These are phyloP conservation scores for Thalassaphorura encarpata DNA, from an alignment of 1,140 invertebrate species.

Conservation along the genomic window DNA sequence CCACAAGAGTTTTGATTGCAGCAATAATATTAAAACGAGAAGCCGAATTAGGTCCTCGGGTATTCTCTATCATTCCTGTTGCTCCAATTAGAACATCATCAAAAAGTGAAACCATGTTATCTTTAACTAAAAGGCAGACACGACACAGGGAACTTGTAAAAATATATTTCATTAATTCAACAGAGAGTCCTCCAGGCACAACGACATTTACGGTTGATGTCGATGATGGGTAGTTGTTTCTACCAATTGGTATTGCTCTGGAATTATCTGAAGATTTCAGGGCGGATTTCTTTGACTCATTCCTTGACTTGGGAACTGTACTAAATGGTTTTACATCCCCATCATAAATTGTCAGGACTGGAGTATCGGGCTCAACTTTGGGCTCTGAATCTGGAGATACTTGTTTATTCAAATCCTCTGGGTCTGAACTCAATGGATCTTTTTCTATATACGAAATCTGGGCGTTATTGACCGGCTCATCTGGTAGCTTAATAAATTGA, in stretches of 20 bases:
- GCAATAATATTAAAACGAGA: constrained; percentile 17
- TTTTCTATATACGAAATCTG: too few species aligned
- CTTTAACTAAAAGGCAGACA: constrained; percentile 18
- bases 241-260: neutral
- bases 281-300: neutral
- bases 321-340: neutral
- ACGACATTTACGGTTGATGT: too few species aligned
- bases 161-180: too few species aligned
- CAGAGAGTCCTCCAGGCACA: too few species aligned
- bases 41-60: constrained; percentile 14
- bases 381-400: too few species aligned
- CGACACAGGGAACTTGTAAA: constrained; percentile 14
- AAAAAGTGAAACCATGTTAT: constrained; percentile 17
- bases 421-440: too few species aligned
- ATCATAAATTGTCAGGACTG: too few species aligned
- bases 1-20: constrained; percentile 20
- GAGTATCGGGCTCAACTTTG: too few species aligned
- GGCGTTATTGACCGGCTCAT: too few species aligned
- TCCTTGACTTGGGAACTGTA: neutral
- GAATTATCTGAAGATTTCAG: neutral
- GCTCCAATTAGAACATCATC: constrained; percentile 16
- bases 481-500: too few species aligned
- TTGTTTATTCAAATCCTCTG: too few species aligned
- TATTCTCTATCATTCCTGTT: constrained; percentile 20
- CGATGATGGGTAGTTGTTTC: too few species aligned